These are phyloP conservation scores for Apistogramma diplotaenia DNA, from an alignment of 2,113 vertebrate genomes.

Conservation along the genomic window DNA sequence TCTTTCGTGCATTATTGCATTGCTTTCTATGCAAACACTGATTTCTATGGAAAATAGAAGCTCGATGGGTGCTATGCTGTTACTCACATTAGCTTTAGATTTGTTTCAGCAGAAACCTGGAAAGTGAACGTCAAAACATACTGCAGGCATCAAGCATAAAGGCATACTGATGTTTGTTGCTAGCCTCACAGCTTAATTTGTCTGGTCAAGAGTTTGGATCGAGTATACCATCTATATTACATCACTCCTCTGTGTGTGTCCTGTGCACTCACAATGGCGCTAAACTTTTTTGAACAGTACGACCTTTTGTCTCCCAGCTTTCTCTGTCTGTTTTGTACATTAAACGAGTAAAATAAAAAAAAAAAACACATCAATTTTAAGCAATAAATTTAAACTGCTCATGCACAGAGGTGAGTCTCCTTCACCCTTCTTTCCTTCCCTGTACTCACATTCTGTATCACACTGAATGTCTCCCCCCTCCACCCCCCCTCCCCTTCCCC, in stretches of 20 bases:
- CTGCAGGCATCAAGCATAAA: background rate
- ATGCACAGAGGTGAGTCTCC: conserved; percentile 38
- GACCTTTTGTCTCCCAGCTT: background rate
- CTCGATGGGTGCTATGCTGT: background rate
- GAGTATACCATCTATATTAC: background rate
- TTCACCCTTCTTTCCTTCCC: conserved; percentile 31
- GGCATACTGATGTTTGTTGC: background rate
- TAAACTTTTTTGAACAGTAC: background rate
- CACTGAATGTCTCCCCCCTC: conserved; percentile 24
- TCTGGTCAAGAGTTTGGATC: background rate
- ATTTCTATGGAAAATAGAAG: background rate
- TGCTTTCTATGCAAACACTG: conserved; percentile 9
- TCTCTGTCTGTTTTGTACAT: background rate
- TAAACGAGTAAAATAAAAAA: background rate
- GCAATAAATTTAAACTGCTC: conserved; percentile 3
- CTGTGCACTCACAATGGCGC: background rate
- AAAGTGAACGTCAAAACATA: background rate
- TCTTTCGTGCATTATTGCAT: conserved; percentile 17
- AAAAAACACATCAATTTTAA: conserved; percentile 20
- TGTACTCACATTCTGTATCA: conserved; percentile 23
- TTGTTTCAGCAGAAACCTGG: conserved; percentile 19
- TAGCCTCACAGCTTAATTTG: background rate
- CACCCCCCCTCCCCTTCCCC: conserved; percentile 53
- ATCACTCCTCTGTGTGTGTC: background rate
- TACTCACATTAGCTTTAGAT: conserved; percentile 25